Percentiles rank a stretch among this genome's conserved stretches.
Evolutionary conservation across 1,140 invertebrate species (phyloP).

Genomic region (Orius laevigatus): DNA sequence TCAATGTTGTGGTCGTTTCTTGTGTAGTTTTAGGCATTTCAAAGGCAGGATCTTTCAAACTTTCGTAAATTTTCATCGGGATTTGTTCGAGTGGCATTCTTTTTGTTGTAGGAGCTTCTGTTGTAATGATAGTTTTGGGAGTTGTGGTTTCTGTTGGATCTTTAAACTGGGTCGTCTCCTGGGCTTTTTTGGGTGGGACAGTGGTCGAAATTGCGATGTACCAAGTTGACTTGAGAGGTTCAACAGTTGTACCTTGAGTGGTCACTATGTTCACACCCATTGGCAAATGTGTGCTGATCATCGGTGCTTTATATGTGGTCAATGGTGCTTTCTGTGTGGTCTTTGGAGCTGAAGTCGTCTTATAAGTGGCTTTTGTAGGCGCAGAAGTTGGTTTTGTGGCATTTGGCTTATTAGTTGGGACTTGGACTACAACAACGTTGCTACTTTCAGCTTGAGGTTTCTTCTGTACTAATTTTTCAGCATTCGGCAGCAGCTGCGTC

Average conservation of each 20-base stretch:
- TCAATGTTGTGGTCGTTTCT: neutral
- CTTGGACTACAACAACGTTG: constrained; percentile 1
- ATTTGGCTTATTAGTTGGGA: constrained; percentile 3
- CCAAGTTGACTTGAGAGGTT: no score
- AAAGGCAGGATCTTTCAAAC: constrained; percentile 1
- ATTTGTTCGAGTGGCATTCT: constrained; percentile 1
- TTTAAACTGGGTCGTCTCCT: constrained; percentile 16
- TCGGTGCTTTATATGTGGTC: neutral
- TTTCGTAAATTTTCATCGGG: constrained; percentile 2
- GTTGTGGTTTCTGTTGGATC: constrained; percentile 16
- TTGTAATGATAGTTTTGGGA: constrained; percentile 14
- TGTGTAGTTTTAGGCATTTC: constrained; percentile 5
- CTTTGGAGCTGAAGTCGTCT: neutral
- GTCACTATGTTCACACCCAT: no score
- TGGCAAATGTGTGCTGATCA: neutral
- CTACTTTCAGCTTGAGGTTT: constrained; percentile 3
- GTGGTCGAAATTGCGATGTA: neutral
- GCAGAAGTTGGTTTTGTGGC: neutral
- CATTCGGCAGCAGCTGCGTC: constrained; percentile 17
- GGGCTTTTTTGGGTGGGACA: constrained; percentile 22
- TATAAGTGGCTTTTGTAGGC: neutral
- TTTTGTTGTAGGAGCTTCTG: constrained; percentile 7
- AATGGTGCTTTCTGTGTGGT: neutral
- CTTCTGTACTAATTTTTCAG: constrained; percentile 10
- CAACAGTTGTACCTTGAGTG: no score